Percentiles rank a stretch among this genome's conserved stretches.
Conservation (phyloP, 2,797 vertebrate species). For the Characodon lateralis region DNA sequence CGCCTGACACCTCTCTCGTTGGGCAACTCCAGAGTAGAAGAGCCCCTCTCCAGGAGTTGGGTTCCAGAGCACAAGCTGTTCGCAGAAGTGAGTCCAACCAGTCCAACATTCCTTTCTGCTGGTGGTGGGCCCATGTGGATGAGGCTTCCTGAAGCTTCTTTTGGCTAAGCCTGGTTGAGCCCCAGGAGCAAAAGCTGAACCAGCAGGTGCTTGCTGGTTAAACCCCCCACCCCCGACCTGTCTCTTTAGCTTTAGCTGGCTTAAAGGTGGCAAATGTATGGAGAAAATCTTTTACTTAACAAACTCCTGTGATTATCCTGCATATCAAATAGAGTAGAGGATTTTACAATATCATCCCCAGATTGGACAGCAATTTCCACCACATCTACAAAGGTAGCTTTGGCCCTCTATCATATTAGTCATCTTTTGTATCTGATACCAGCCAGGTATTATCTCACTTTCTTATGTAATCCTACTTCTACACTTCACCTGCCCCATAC, state of each 20-base stretch:
- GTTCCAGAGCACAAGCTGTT: no score
- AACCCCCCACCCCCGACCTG: no score
- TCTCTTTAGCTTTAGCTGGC: no score
- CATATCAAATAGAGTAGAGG: not conserved
- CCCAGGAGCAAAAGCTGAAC: no score
- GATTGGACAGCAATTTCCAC: not conserved
- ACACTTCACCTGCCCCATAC: slow-evolving; percentile 15
- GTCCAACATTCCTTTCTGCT: no score
- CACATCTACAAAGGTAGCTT: not conserved
- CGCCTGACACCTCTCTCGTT: not conserved
- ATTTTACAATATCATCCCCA: not conserved
- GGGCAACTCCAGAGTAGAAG: no score
- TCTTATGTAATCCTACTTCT: not conserved
- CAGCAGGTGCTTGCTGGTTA: no score
- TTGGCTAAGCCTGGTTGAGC: no score
- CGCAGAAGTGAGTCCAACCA: no score
- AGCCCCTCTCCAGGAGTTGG: not conserved
- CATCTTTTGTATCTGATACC: slow-evolving; percentile 1
- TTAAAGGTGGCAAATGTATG: not conserved
- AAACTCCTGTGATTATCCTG: not conserved
- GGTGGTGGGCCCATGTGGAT: no score
- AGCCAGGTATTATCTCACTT: slow-evolving; percentile 5
- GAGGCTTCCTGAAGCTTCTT: no score
- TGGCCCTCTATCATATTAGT: not conserved
- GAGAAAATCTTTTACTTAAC: not conserved